Base-by-base conservation (phyloP, 2,113 vertebrate species). In the Apus apus region DNA sequence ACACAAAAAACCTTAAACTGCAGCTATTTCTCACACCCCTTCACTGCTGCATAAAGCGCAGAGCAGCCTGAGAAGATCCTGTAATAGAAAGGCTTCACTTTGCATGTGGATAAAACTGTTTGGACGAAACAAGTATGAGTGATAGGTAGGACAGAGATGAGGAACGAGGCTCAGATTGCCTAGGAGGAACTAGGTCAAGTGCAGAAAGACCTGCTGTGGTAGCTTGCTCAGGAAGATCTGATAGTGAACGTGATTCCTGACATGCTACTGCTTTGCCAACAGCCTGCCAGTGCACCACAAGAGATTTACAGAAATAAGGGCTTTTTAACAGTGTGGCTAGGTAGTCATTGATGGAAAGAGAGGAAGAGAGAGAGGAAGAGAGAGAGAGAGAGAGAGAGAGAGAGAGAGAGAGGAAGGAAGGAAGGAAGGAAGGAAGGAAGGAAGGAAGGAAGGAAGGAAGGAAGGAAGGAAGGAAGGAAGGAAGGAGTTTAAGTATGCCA, bases 61-160 rank as follows among this genome's bases (percentile, higher is more conserved):
- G 21, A 53, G 77, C 43, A 32, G 34, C 32, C 61, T 67, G 38
- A 64, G 81, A 82, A 71, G 57, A 85, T 8, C 32, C 32, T 78
- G 43, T 14, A 18, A 5, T 2, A 45, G 38, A 64, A 67, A 82
- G 30, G 13, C 30, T 68, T 75, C 2, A 2, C 7, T 78, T 58
- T 45, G 21, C 15, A 27, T 20, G 15, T 6, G 17, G 48, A 13
- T 36, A 45, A 58, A 13, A 50, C 3, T 51, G 8, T 0, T 0
- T 46, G 65, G 14, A 43, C 48, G 46, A 87, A 93, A 74, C 11
- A 30, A 56, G 16, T 23, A 21, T 2, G 11, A 85, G 30, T 10
- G 13, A 19, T 8, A 46, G 25, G 30, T 15, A 67, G 48, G 38
- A 51, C n/a, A 18, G 1, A 6, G 32, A 29, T 66, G 50, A 34